Base-by-base conservation (phyloP, 2,888 invertebrate species). In the Epirrita christyi region DNA sequence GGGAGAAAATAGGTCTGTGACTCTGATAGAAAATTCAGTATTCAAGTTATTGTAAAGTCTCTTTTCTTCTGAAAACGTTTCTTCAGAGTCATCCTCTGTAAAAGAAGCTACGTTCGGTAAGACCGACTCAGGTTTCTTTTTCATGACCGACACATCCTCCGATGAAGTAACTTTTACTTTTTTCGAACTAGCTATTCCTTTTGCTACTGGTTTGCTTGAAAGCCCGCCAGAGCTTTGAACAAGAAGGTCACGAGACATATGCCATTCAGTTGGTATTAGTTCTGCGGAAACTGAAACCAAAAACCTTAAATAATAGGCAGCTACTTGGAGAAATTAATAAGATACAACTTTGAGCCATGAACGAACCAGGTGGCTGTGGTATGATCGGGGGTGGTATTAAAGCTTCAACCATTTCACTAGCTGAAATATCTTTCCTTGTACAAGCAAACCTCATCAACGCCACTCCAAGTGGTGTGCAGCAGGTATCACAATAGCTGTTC, bases 401-500 rank as follows among this genome's bases (percentile, higher is more conserved):
- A 28, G 85, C 80, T 64, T 82, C 77, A 5, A 80, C 53, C 65
- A 82, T 79, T 1, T 47, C 70, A 43, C 53, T 72, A 0, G 68
- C 51, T 8, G 78, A 47, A 37, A 90, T 73, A 34, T 81, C 78
- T 11, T 67, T 72, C 27, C 68, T 67, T 6, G 71, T 58, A 44
- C 90, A 85, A 9, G 83, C 67, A 53, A 85, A 92, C 53, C 85
- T 76, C 41, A 93, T 65, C 5, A 93, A 66, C 37, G 86, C 82
- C 4, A 93, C 65, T 9, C 78, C 83, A 4, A 94, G 80, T 0
- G 94, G 86, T 2, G 93, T 93, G 63, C 93, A 83, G 52, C 93
- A 93, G 38, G 92, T 92, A 61, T 94, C 94, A 64, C 94, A 94
- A 46, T 75, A 81, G 40, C 76, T 75, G 64, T 94, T 84, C 1